These are phyloP conservation scores for Pterocles gutturalis DNA, from an alignment of 2,113 vertebrate genomes.

Conservation along the genomic window DNA sequence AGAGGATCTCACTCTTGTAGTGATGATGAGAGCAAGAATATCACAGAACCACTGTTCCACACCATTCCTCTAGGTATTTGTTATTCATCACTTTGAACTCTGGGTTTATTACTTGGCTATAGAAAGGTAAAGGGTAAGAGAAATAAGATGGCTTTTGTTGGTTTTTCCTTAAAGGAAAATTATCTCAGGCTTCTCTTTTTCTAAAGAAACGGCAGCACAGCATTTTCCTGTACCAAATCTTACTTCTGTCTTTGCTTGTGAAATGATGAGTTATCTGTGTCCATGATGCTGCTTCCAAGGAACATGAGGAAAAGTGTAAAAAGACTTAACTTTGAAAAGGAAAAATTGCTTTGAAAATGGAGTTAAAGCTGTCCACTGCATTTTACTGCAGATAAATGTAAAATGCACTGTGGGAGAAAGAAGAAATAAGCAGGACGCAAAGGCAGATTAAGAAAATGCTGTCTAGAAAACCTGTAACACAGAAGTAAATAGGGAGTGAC, in stretches of 20 bases:
- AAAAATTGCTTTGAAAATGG: slow-evolving; percentile 4
- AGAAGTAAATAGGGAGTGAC: background rate
- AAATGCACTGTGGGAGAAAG: background rate
- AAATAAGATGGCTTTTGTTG: background rate
- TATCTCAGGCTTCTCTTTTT: background rate
- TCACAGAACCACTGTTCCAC: background rate
- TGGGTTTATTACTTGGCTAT: background rate
- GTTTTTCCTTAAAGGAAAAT: background rate
- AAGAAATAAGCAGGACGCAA: background rate
- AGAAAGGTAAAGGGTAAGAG: background rate
- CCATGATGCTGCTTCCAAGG: background rate
- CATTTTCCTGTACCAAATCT: background rate
- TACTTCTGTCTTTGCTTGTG: background rate
- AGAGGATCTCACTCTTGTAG: background rate
- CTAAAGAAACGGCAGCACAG: background rate
- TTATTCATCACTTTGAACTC: slow-evolving; percentile 14
- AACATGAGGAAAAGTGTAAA: background rate
- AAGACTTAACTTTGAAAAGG: slow-evolving; percentile 1
- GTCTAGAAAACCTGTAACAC: background rate
- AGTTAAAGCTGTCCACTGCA: background rate
- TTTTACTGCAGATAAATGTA: slow-evolving; percentile 12
- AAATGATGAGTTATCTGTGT: background rate
- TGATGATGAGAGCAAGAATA: background rate
- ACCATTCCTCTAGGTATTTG: background rate
- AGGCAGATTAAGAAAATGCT: background rate